Conservation (phyloP, 2,797 vertebrate species). For the Rhodeus uyekii region DNA sequence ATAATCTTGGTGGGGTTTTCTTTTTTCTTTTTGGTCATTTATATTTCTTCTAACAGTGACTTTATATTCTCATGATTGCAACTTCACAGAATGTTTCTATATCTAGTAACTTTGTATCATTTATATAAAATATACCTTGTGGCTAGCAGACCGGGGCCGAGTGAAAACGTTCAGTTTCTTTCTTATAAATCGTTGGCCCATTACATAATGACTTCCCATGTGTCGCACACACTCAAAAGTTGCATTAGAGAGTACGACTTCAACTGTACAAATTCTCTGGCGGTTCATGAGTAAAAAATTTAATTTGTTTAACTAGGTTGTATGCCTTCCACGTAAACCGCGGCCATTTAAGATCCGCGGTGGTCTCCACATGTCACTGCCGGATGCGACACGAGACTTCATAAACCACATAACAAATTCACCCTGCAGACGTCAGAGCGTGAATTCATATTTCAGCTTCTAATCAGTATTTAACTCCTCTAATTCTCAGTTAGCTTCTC, state of each 20-base stretch:
- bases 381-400: not conserved
- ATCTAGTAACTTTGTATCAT: not conserved
- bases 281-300: conserved; percentile 64
- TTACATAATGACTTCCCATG: not conserved
- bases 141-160: too few relatives aligned
- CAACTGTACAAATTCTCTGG: not conserved
- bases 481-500: conserved; percentile 40
- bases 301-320: conserved; percentile 56
- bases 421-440: conserved; percentile 15
- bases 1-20: too few relatives aligned
- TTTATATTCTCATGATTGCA: not conserved
- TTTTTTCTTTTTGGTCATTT: too few relatives aligned
- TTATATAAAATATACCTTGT: too few relatives aligned
- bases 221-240: not conserved
- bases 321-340: not conserved
- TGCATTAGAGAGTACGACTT: not conserved
- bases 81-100: not conserved
- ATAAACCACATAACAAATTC: conserved; percentile 23
- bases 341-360: conserved; percentile 72
- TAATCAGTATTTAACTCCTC: conserved; percentile 34
- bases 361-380: conserved; percentile 64
- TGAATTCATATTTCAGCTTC: conserved; percentile 29
- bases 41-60: too few relatives aligned
- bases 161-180: too few relatives aligned
- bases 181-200: not conserved